Base-by-base conservation (phyloP, 2,113 vertebrate genomes). In the Albula glossodonta region DNA sequence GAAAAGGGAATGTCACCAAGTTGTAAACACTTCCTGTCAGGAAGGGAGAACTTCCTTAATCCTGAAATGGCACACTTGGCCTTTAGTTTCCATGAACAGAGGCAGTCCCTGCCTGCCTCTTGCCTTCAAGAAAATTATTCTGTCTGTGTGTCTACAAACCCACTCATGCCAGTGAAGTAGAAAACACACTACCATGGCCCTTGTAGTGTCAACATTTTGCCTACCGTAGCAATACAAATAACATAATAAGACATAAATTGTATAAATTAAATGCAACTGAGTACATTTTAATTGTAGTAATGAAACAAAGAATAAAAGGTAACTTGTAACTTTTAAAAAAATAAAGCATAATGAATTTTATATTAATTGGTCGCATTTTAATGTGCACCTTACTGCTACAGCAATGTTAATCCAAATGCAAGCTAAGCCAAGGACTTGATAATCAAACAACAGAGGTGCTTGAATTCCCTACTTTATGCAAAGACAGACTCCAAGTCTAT, bases 11-110 rank as follows among this genome's bases (percentile, higher is more conserved):
- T 95, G 94, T 95, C 94, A 94, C 91, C 89, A 91, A 93, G 93
- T 89, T 92, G 93, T 95, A 96, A 96, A 96, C 94, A 95, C 95
- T 95, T 95, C 94, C 94, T 94, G 88, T 91, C 94, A 95, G 94
- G 94, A 96, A 95, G 91, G 89, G 90, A 94, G 92, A 89, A 91
- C 95, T 96, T 96, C 95, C 95, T 95, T 92, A 95, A 95, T 93
- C 93, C 94, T 66, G 49, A 85, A 66, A 51, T 57, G n/a, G 49
- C 84, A 22, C 53, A 66, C 84, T 66, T 50, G 31, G 78, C 50
- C 84, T 80, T 79, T n/a, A 50, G 31, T 31, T 81, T 41, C 53
- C 84, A 85, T 48, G 22, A 85, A 51, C 84, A 85, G n/a, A 85
- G 66, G 84, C 22, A 53, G 9, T 25, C 19, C 2, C 50, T 22